A percentile compares a stretch with the other conserved stretches of the same genome.
These are phyloP conservation scores for Stenchaetothrips biformis DNA, from an alignment of 2,888 invertebrate genomes.

Conservation along the genomic window DNA sequence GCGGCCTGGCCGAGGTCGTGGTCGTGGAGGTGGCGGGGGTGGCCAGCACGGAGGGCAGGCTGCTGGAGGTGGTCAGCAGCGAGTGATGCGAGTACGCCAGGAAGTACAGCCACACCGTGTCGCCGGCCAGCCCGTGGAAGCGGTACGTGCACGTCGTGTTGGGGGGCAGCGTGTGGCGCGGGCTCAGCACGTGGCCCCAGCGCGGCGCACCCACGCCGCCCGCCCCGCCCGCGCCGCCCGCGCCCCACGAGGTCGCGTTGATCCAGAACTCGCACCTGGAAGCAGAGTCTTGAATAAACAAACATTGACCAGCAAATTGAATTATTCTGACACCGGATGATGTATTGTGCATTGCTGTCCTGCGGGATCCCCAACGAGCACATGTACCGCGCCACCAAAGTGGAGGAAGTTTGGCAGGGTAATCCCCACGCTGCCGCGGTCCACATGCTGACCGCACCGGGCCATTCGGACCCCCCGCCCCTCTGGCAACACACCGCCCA, in stretches of 20 bases:
- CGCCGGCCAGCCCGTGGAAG: slow-evolving; percentile 71
- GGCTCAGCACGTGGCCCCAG: slow-evolving; percentile 65
- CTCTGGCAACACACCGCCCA: background rate
- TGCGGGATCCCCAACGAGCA: background rate
- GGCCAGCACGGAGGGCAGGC: background rate
- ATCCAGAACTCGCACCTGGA: slow-evolving; percentile 67
- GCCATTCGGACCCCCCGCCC: background rate
- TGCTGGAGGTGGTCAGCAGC: slow-evolving; percentile 43
- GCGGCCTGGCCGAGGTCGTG: slow-evolving; percentile 43
- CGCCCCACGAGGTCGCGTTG: slow-evolving; percentile 52
- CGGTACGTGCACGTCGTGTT: slow-evolving; percentile 83
- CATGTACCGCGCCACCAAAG: no score
- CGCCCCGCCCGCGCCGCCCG: slow-evolving; percentile 49
- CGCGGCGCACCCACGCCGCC: slow-evolving; percentile 49
- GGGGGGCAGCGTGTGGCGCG: slow-evolving; percentile 77
- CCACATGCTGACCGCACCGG: background rate
- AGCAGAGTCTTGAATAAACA: background rate
- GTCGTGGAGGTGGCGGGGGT: slow-evolving; percentile 40
- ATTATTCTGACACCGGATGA: background rate
- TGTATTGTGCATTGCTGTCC: background rate
- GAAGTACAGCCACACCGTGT: slow-evolving; percentile 82
- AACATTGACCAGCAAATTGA: background rate
- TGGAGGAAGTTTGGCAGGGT: no score
- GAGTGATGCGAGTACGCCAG: slow-evolving; percentile 78
- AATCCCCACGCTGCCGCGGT: no score